Percentiles rank a stretch among this genome's conserved stretches.
phyloP scores from a whole-genome alignment of 2,888 invertebrate genomes.

The Drosophila vallismaia region DNA sequence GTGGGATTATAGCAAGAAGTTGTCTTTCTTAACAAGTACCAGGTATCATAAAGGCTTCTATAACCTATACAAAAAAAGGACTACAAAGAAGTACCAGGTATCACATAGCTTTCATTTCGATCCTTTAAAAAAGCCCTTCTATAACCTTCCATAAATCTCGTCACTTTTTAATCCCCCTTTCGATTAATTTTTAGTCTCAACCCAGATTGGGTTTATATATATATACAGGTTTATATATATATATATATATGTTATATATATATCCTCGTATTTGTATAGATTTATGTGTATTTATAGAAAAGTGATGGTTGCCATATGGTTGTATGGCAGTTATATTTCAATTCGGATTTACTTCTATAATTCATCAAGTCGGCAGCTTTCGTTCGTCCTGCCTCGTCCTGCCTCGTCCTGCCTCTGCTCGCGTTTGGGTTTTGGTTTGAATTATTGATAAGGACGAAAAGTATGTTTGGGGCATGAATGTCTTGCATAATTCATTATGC shows the following conservation, averaged over 20 bases:
- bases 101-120: no score
- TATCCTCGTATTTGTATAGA: no score
- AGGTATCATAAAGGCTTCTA: no score
- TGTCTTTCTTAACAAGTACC: no score
- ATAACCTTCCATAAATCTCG: neutral
- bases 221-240: neutral
- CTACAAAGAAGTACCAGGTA: no score
- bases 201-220: constrained; percentile 7
- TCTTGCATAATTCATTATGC: constrained; percentile 55
- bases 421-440: constrained; percentile 61
- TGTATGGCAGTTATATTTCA: constrained; percentile 63
- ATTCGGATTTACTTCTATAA: constrained; percentile 73
- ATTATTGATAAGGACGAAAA: constrained; percentile 69
- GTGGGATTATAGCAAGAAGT: no score
- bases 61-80: no score
- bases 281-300: constrained; percentile 6
- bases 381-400: no score
- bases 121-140: neutral
- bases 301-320: constrained; percentile 20
- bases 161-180: neutral
- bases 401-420: no score
- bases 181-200: constrained; percentile 9
- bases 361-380: constrained; percentile 64
- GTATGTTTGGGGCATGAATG: constrained; percentile 39
- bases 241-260: no score